phyloP scores from a whole-genome alignment of 2,888 invertebrate species.

The Junonia oenone region DNA sequence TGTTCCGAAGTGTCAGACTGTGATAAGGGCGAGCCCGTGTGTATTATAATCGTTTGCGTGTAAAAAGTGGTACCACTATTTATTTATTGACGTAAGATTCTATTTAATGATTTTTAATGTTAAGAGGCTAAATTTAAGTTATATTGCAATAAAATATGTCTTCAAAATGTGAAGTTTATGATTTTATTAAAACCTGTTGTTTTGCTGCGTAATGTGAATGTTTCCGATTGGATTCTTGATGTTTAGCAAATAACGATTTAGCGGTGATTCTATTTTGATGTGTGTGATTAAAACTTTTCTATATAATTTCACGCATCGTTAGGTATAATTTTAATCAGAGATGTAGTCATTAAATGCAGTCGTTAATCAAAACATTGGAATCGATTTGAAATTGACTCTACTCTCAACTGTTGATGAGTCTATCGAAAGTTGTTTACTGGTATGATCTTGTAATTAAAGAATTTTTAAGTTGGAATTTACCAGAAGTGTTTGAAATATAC shows the following conservation, averaged over 20 bases:
- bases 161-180: constrained; percentile 36
- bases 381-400: neutral
- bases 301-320: neutral
- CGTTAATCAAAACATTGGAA: neutral
- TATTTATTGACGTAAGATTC: constrained; percentile 70
- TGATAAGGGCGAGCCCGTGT: constrained; percentile 53
- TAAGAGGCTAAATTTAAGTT: constrained; percentile 66
- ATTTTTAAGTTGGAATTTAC: too few relatives aligned
- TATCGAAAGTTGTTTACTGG: neutral
- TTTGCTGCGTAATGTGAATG: neutral
- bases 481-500: too few relatives aligned
- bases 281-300: neutral
- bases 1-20: constrained; percentile 45
- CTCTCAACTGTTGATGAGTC: neutral
- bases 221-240: neutral
- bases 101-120: constrained; percentile 64
- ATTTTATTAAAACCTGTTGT: constrained; percentile 25
- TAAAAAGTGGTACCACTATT: constrained; percentile 69
- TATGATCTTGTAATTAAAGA: neutral
- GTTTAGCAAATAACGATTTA: neutral
- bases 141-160: constrained; percentile 59
- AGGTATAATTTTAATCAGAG: neutral
- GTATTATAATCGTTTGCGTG: constrained; percentile 50
- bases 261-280: neutral
- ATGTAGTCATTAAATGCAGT: neutral